Evolutionary conservation across 2,113 vertebrate species (phyloP).

Genomic region (Pelodiscus sinensis): DNA sequence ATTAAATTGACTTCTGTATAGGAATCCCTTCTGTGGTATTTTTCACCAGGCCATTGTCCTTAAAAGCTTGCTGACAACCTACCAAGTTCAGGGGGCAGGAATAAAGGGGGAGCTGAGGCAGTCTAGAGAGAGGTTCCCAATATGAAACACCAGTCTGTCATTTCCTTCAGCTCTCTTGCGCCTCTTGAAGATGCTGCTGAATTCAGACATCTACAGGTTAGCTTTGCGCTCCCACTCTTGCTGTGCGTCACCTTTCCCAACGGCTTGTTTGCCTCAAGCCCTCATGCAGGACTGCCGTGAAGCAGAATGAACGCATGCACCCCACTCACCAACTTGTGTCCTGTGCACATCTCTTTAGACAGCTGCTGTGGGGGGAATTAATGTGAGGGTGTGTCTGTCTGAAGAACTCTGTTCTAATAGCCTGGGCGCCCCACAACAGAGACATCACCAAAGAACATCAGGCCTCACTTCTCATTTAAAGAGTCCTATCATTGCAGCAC

Average conservation of each 20-base stretch:
- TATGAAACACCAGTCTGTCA: neutral
- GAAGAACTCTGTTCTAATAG: neutral
- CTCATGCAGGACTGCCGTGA: fast-evolving
- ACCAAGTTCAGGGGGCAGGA: conserved; percentile 32
- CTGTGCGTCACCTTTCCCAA: neutral
- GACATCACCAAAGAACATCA: neutral
- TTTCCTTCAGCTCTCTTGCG: conserved; percentile 50
- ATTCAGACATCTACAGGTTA: fast-evolving
- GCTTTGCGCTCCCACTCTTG: neutral
- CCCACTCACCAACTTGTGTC: fast-evolving
- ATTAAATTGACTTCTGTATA: conserved; percentile 77
- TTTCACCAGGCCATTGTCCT: conserved; percentile 71
- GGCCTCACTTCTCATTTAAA: neutral
- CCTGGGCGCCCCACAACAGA: neutral
- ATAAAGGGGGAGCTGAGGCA: conserved; percentile 3
- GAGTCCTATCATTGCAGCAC: neutral
- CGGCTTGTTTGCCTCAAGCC: neutral
- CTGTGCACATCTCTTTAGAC: neutral
- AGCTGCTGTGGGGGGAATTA: neutral
- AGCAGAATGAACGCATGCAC: neutral
- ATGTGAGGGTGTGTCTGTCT: fast-evolving
- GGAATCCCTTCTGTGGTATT: conserved; percentile 75
- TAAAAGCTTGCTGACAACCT: conserved; percentile 6
- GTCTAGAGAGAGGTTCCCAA: conserved; percentile 27
- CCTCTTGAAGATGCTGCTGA: neutral